Conservation (phyloP, 2,113 vertebrate genomes). For the Echinops telfairi region DNA sequence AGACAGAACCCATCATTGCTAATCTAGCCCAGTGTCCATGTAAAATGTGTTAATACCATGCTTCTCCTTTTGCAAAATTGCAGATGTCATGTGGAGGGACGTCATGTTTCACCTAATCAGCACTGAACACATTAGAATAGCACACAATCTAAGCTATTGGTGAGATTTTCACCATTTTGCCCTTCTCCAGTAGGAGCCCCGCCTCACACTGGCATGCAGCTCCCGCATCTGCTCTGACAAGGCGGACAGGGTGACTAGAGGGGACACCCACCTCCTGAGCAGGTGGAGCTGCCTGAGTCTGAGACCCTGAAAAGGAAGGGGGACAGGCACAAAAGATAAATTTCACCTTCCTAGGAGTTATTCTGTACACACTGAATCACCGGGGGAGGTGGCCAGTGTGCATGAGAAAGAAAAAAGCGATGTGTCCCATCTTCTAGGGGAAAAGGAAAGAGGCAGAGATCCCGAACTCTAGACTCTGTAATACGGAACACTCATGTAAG, state of each 20-base stretch:
- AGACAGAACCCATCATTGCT: not conserved
- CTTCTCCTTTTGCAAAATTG: not conserved
- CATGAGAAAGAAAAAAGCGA: not conserved
- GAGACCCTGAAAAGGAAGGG: not conserved
- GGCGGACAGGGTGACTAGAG: not conserved
- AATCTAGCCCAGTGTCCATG: not conserved
- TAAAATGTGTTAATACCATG: not conserved
- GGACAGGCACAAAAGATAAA: not conserved
- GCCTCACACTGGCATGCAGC: not conserved
- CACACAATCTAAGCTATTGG: not conserved
- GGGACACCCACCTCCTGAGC: not conserved
- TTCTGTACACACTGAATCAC: not conserved
- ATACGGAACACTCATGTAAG: not conserved
- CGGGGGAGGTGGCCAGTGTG: not conserved
- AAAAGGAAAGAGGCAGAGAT: not conserved
- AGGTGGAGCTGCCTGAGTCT: not conserved
- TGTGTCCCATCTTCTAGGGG: not conserved
- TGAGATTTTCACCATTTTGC: not conserved
- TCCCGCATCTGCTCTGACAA: fast-evolving
- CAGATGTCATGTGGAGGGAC: not conserved
- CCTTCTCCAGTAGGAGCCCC: no score
- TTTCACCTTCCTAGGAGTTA: not conserved
- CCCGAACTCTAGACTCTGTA: not conserved
- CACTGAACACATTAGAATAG: not conserved
- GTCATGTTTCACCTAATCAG: not conserved